Conservation (phyloP, 2,888 invertebrate species). For the Lycophotia porphyrea region DNA sequence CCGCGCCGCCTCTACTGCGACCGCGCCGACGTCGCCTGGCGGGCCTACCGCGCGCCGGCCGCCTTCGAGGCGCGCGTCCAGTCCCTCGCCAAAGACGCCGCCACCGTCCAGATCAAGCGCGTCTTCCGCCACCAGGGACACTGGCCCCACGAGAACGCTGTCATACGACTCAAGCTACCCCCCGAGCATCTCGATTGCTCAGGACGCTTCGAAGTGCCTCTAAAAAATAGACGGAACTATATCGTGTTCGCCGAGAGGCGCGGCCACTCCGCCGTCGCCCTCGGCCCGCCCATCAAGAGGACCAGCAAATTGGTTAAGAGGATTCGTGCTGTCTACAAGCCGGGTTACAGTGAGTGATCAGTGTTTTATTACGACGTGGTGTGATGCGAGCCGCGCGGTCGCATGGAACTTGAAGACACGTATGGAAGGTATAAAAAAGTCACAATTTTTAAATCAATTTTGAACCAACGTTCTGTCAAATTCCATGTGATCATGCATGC, state of each 20-base stretch:
- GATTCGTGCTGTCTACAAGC: constrained; percentile 88
- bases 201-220: constrained; percentile 87
- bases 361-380: constrained; percentile 64
- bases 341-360: constrained; percentile 88
- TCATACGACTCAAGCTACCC: constrained; percentile 82
- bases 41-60: constrained; percentile 88
- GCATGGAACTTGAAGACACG: constrained; percentile 67
- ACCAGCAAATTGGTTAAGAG: constrained; percentile 84
- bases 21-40: constrained; percentile 89
- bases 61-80: constrained; percentile 88
- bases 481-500: constrained; percentile 76
- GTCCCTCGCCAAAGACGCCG: constrained; percentile 84
- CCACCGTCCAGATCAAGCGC: constrained; percentile 85
- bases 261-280: constrained; percentile 86
- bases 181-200: constrained; percentile 81
- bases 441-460: constrained; percentile 45
- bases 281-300: constrained; percentile 86
- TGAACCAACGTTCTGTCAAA: constrained; percentile 66
- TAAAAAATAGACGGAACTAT: constrained; percentile 86
- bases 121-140: constrained; percentile 84
- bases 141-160: constrained; percentile 85
- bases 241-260: constrained; percentile 88
- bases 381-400: constrained; percentile 62
- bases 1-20: constrained; percentile 88
- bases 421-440: constrained; percentile 57